Percentiles rank a stretch among this genome's conserved stretches.
Evolutionary conservation across 2,113 vertebrate genomes (phyloP).

Genomic region (Amia ocellicauda): DNA sequence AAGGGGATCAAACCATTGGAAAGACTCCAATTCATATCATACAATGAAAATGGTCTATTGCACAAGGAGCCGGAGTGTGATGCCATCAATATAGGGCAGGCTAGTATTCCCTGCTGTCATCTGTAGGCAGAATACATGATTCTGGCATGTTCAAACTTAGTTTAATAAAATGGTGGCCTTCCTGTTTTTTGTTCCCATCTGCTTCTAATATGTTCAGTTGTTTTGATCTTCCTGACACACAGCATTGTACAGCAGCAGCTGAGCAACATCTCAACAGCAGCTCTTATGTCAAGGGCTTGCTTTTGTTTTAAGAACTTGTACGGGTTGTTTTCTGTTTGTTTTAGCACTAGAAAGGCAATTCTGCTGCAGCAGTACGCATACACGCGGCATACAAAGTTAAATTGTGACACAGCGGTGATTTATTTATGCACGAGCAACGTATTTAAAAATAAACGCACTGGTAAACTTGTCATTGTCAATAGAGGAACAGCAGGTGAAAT

Average conservation of each 20-base stretch:
- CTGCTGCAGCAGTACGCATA: too few relatives aligned
- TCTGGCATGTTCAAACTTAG: slow-evolving; percentile 62
- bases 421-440: too few relatives aligned
- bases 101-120: slow-evolving; percentile 48
- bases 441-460: too few relatives aligned
- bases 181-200: slow-evolving; percentile 60
- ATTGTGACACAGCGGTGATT: too few relatives aligned
- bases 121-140: slow-evolving; percentile 45
- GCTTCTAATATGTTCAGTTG: slow-evolving; percentile 63
- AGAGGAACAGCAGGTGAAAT: too few relatives aligned
- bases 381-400: too few relatives aligned
- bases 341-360: too few relatives aligned
- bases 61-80: slow-evolving; percentile 14
- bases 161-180: slow-evolving; percentile 67
- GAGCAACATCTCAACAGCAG: slow-evolving; percentile 30
- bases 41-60: slow-evolving; percentile 23
- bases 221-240: slow-evolving; percentile 62
- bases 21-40: slow-evolving; percentile 33
- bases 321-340: too few relatives aligned
- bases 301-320: too few relatives aligned
- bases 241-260: slow-evolving; percentile 42
- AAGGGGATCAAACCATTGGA: slow-evolving; percentile 50
- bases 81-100: slow-evolving; percentile 14
- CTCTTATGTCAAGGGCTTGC: not conserved
- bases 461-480: too few relatives aligned